Evolutionary conservation across 2,888 invertebrate genomes (phyloP).

Genomic region (Endotricha flammealis): DNA sequence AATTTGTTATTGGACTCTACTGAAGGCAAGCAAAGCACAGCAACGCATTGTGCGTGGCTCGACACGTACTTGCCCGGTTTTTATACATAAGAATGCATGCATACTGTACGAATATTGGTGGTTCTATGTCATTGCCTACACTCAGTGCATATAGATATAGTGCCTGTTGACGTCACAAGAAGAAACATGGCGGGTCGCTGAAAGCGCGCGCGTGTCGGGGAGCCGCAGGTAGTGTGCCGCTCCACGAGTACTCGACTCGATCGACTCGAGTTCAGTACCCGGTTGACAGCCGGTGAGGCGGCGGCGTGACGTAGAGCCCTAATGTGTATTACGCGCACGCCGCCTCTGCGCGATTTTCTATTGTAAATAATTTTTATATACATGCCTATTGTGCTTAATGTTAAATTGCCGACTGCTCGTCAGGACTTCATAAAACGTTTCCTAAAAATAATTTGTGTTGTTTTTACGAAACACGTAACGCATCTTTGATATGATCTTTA

Average conservation of each 20-base stretch:
- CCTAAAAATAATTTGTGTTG: slow-evolving; percentile 23
- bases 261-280: slow-evolving; percentile 67
- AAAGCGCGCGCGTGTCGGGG: slow-evolving; percentile 53
- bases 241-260: slow-evolving; percentile 40
- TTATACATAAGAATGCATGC: too few relatives aligned
- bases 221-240: slow-evolving; percentile 38
- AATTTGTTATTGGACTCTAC: too few relatives aligned
- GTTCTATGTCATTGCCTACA: slow-evolving; percentile 9
- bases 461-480: slow-evolving; percentile 30
- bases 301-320: slow-evolving; percentile 54
- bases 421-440: slow-evolving; percentile 17
- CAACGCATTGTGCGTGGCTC: too few relatives aligned
- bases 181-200: slow-evolving; percentile 57
- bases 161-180: slow-evolving; percentile 57
- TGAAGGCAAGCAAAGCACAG: too few relatives aligned
- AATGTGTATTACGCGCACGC: slow-evolving; percentile 56
- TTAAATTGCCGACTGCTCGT: slow-evolving; percentile 33
- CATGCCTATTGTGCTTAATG: slow-evolving; percentile 38
- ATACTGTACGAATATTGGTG: too few relatives aligned
- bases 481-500: slow-evolving; percentile 55
- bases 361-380: slow-evolving; percentile 64
- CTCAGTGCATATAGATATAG: slow-evolving; percentile 8
- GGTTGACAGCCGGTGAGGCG: slow-evolving; percentile 75
- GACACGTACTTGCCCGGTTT: too few relatives aligned
- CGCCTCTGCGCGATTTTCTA: slow-evolving; percentile 71